Evolutionary conservation across 64 coral and sea anemone genomes (phyloP).

Genomic region (Cladopsammia gracilis): DNA sequence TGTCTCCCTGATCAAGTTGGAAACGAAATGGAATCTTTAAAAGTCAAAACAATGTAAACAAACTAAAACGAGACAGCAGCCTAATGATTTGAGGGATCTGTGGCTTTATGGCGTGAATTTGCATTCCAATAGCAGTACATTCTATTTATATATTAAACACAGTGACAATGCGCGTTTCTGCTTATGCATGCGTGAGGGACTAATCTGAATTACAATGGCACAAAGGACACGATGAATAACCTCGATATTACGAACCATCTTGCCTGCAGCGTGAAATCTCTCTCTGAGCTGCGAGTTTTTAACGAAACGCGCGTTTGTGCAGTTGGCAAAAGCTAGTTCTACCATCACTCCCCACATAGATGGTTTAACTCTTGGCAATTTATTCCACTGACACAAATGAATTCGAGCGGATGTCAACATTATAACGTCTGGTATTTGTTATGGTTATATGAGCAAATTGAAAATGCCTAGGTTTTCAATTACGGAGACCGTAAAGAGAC

Average conservation of each 20-base stretch:
- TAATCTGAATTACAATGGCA: slow-evolving; percentile 11
- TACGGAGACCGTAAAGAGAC: slow-evolving; percentile 3
- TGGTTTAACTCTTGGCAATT: background rate
- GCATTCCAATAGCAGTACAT: slow-evolving; percentile 37
- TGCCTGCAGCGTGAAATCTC: no score
- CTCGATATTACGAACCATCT: background rate
- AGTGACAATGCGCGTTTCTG: slow-evolving; percentile 19
- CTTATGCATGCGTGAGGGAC: slow-evolving; percentile 18
- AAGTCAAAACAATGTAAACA: slow-evolving; percentile 22
- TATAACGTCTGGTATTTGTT: slow-evolving; percentile 52
- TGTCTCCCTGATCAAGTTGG: background rate
- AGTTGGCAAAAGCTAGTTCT: background rate
- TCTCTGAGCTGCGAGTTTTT: background rate
- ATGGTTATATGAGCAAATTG: slow-evolving; percentile 55
- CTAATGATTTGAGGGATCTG: background rate
- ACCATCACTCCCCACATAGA: background rate
- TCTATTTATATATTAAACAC: slow-evolving; percentile 38
- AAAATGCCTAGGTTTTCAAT: slow-evolving; percentile 57
- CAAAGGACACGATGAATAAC: background rate
- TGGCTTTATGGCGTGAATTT: slow-evolving; percentile 28
- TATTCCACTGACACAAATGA: background rate
- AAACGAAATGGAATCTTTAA: background rate
- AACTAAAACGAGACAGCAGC: background rate
- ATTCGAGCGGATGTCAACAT: slow-evolving; percentile 49
- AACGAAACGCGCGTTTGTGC: background rate